Evolutionary conservation across 2,888 invertebrate genomes (phyloP), one percentile per base, ranked within the genome.

Genomic region (Parnassius glacialis): DNA sequence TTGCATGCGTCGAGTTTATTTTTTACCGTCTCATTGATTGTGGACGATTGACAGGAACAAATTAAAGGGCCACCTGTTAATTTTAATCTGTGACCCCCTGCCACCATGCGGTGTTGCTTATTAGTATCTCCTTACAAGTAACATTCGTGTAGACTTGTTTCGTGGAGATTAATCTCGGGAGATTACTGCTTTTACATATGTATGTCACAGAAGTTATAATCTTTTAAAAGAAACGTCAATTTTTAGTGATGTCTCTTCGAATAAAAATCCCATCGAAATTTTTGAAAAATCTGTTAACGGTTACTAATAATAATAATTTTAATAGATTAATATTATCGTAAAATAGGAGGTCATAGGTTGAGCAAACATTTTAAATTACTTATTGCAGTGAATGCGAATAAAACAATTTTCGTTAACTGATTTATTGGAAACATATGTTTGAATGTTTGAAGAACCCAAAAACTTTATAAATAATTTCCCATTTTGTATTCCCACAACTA

Each of bases 11-110:
- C 44, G 25, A 42, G 52, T 57, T 47, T 13, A 57, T 57, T 62
- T 62, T 62, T 62, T 53, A 58, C 44, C 55, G 42, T n/a, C 10
- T 25, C 25, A 16, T 42, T 47, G 51, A 55, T 52, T 59, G 55
- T 51, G 25, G n/a, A 43, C 55, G 51, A 59, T 63, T 63, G 62
- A 63, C 62, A 59, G 62, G 52, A 52, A 63, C 63, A 63, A 56
- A 63, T 63, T 63, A 59, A 63, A 55, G 56, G 59, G 59, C 59
- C 63, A 63, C 59, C 56, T 59, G 63, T 63, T 59, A 63, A 63
- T 63, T 63, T 63, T 63, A 59, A 63, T 63, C 63, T 63, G 56
- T 63, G 59, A 63, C 63, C 63, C 63, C 52, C 52, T 52, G 63
- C 47, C 62, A 55, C 58, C 45, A 51, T 41, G 41, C 52, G 43